Conservation (phyloP, 2,113 vertebrate genomes). For the Felis catus region DNA sequence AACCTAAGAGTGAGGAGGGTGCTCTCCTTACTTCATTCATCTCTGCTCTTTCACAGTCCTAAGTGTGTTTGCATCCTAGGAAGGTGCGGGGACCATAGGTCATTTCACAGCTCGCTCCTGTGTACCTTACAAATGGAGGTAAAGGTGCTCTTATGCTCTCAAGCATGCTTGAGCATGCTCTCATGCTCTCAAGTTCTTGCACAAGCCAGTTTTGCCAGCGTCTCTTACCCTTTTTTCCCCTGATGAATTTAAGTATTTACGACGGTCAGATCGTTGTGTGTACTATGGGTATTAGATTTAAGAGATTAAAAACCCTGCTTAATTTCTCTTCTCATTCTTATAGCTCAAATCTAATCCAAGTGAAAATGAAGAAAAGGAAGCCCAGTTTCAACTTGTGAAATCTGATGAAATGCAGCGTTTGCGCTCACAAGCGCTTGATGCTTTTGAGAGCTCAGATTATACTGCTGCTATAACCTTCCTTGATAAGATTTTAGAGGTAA, state of each 20-base stretch:
- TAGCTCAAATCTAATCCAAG: conserved; percentile 94
- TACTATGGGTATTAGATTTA: not conserved
- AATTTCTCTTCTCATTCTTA: conserved; percentile 70
- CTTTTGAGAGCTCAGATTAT: conserved; percentile 88
- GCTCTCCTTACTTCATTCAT: not conserved
- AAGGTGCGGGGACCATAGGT: not conserved
- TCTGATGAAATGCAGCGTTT: conserved; percentile 94
- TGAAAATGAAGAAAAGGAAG: conserved; percentile 92
- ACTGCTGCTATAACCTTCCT: conserved; percentile 87
- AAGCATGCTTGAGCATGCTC: too few species aligned
- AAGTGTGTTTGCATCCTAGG: not conserved
- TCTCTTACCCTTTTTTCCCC: not conserved
- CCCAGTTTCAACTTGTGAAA: conserved; percentile 91
- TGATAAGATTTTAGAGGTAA: conserved; percentile 93
- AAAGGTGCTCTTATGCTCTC: not conserved
- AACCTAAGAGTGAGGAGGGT: not conserved
- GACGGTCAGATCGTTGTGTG: conserved; percentile 27
- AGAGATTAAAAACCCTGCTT: conserved; percentile 37
- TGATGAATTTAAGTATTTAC: not conserved
- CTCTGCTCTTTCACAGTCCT: not conserved
- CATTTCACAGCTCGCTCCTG: not conserved
- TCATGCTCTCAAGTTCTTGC: fast-evolving
- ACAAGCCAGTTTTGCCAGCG: not conserved
- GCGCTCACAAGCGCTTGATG: conserved; percentile 86
- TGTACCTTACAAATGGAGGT: fast-evolving